Conservation (phyloP, 2,888 invertebrate genomes). For the Chrysodeixis includens region DNA sequence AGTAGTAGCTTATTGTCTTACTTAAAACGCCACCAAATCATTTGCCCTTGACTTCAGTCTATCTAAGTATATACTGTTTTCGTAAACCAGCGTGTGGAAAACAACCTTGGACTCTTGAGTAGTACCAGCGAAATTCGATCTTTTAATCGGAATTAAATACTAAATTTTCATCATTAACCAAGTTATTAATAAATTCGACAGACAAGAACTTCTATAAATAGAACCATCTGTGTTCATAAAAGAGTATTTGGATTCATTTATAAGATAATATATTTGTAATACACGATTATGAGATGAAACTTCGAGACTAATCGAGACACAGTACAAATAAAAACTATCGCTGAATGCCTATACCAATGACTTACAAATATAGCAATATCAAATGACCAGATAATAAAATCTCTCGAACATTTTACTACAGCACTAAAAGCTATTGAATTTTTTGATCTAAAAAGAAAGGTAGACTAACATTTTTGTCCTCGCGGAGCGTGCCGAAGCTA, state of each 20-base stretch:
- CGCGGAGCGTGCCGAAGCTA: slow-evolving; percentile 12
- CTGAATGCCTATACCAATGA: no score
- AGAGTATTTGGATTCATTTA: not conserved
- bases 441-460: slow-evolving; percentile 18
- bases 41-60: not conserved
- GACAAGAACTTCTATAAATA: not conserved
- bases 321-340: not conserved
- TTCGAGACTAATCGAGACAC: not conserved
- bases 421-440: slow-evolving; percentile 11
- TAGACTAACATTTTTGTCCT: slow-evolving; percentile 17
- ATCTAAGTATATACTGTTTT: not conserved
- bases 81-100: not conserved
- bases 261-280: no score
- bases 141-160: not conserved
- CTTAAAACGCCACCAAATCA: not conserved
- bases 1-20: not conserved
- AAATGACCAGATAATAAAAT: slow-evolving; percentile 8
- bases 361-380: slow-evolving; percentile 11
- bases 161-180: not conserved
- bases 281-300: not conserved
- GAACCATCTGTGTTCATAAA: not conserved
- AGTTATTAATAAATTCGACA: not conserved
- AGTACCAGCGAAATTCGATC: not conserved
- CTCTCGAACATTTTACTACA: slow-evolving; percentile 19
- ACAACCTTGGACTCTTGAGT: not conserved